Evolutionary conservation across 2,888 invertebrate species (phyloP).

Genomic region (Hirtodrosophila histrioides): DNA sequence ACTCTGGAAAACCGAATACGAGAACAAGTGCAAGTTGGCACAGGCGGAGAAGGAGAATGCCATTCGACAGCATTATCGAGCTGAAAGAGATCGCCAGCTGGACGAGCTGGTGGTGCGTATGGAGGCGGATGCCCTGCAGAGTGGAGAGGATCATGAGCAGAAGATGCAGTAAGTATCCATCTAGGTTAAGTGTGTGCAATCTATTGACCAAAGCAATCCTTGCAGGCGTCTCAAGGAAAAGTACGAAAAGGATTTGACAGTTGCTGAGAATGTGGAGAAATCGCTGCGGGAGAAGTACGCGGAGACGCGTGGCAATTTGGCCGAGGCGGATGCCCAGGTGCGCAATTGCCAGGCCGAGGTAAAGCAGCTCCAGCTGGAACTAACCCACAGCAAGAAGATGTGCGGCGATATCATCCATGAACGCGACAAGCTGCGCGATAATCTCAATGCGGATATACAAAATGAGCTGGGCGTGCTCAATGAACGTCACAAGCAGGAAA

Average conservation of each 20-base stretch:
- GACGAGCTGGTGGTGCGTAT: constrained; percentile 85
- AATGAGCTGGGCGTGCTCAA: constrained; percentile 87
- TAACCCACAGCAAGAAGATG: constrained; percentile 87
- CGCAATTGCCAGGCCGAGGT: constrained; percentile 86
- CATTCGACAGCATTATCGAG: constrained; percentile 89
- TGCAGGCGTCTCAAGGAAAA: constrained; percentile 90
- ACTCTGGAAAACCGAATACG: constrained; percentile 87
- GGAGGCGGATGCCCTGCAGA: constrained; percentile 83
- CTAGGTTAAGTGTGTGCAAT: too few species aligned
- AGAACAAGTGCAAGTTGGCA: constrained; percentile 83
- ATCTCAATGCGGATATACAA: constrained; percentile 87
- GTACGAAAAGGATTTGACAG: constrained; percentile 89
- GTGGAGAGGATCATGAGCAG: constrained; percentile 81
- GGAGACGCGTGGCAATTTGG: constrained; percentile 87
- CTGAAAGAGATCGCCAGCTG: constrained; percentile 91
- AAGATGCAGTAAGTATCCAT: constrained; percentile 77
- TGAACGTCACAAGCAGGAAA: constrained; percentile 89
- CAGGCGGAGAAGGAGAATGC: constrained; percentile 88
- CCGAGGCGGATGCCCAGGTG: constrained; percentile 88
- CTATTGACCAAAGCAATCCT: neutral
- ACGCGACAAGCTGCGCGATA: constrained; percentile 86
- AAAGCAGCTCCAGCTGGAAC: constrained; percentile 88
- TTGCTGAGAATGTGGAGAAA: constrained; percentile 88
- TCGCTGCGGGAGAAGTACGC: constrained; percentile 88
- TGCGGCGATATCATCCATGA: constrained; percentile 86